These are phyloP conservation scores for Sminthopsis crassicaudata DNA, from an alignment of 2,113 vertebrate genomes.

Conservation along the genomic window DNA sequence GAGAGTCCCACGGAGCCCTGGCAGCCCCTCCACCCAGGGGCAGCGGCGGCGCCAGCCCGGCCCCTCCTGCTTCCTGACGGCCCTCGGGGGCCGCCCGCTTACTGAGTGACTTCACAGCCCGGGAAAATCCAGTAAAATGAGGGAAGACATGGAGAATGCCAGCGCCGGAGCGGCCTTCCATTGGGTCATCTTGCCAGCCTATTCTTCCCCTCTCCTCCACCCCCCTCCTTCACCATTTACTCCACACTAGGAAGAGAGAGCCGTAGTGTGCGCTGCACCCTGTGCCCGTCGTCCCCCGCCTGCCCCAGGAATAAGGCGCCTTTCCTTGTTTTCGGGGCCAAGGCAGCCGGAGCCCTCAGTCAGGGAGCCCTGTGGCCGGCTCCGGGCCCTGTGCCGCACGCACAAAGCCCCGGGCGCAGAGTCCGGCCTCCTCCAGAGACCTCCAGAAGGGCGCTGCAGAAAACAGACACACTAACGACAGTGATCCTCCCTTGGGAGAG, in stretches of 20 bases:
- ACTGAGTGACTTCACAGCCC: background rate
- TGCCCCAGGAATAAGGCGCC: no score
- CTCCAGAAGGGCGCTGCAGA: no score
- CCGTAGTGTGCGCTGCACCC: no score
- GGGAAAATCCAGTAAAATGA: background rate
- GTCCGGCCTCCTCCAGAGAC: no score
- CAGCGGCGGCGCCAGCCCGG: background rate
- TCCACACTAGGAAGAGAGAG: background rate
- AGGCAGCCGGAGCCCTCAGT: no score
- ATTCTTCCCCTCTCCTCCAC: no score
- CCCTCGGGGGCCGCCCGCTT: background rate
- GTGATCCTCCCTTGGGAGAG: no score
- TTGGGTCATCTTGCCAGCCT: background rate
- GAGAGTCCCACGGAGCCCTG: background rate
- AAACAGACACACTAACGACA: no score
- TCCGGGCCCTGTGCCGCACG: no score
- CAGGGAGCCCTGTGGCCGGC: background rate
- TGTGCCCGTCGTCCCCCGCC: background rate
- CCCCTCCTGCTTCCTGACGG: background rate
- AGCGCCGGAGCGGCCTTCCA: background rate
- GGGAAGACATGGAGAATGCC: background rate
- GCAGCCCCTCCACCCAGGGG: background rate
- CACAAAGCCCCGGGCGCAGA: no score
- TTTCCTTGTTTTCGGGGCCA: background rate
- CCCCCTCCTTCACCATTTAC: no score